phyloP scores from a whole-genome alignment of 2,888 invertebrate genomes.

The Cephonodes hylas region DNA sequence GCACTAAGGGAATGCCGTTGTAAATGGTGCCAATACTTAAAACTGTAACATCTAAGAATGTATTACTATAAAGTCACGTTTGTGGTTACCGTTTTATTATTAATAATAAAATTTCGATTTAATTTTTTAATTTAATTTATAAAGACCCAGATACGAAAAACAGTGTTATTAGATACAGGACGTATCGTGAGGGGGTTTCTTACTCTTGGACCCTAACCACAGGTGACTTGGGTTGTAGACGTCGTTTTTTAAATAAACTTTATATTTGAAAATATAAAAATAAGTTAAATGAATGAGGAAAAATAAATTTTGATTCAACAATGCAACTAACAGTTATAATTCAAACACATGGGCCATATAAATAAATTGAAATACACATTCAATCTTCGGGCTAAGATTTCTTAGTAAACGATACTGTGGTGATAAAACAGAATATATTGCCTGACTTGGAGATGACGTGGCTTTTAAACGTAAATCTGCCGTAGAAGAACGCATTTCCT shows the following conservation, averaged over 20 bases:
- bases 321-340: not conserved
- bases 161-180: no score
- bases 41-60: slow-evolving; percentile 27
- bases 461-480: slow-evolving; percentile 20
- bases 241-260: no score
- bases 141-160: no score
- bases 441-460: slow-evolving; percentile 20
- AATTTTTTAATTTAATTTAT: no score
- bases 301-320: no score
- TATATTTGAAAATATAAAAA: no score
- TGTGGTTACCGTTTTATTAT: not conserved
- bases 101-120: no score
- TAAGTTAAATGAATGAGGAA: no score
- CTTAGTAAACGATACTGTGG: slow-evolving; percentile 17
- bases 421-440: slow-evolving; percentile 21
- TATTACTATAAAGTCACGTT: not conserved
- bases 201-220: no score
- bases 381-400: slow-evolving; percentile 7
- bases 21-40: slow-evolving; percentile 40
- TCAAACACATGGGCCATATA: not conserved
- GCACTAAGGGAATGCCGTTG: slow-evolving; percentile 54
- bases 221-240: no score
- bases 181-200: no score
- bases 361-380: not conserved
- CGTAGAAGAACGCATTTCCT: slow-evolving; percentile 31